Percentiles rank a stretch among this genome's conserved stretches.
phyloP scores from a whole-genome alignment of 2,113 vertebrate genomes.

The Campylomormyrus tamandua region DNA sequence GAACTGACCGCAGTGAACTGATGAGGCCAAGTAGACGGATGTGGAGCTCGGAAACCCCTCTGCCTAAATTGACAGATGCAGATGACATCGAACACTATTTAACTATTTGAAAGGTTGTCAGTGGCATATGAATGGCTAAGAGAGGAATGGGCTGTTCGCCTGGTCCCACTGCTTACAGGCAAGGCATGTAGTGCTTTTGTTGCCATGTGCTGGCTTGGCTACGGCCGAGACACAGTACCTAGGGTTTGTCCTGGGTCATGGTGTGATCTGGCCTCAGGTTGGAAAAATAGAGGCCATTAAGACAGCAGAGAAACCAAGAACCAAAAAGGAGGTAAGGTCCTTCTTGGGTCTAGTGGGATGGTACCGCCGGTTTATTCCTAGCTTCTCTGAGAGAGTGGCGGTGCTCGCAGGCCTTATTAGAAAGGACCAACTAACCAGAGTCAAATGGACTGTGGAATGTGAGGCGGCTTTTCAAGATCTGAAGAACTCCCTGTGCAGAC shows the following conservation, averaged over 20 bases:
- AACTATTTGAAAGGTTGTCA: too few relatives aligned
- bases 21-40: too few relatives aligned
- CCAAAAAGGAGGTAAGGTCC: slow-evolving; percentile 4
- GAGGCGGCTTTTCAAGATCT: neutral
- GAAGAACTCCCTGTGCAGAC: neutral
- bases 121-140: too few relatives aligned
- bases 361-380: neutral
- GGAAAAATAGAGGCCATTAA: slow-evolving; percentile 5
- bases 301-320: neutral
- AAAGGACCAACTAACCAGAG: neutral
- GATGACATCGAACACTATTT: too few relatives aligned
- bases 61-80: too few relatives aligned
- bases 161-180: too few relatives aligned
- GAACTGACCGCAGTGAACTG: too few relatives aligned
- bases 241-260: slow-evolving; percentile 1
- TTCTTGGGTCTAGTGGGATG: slow-evolving; percentile 11
- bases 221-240: neutral
- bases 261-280: neutral
- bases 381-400: neutral
- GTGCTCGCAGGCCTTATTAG: neutral
- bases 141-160: too few relatives aligned
- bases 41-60: too few relatives aligned
- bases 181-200: too few relatives aligned
- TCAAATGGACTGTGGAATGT: neutral
- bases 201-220: neutral